Conservation (phyloP, 2,797 vertebrate species). For the Sarcoramphus papa region DNA sequence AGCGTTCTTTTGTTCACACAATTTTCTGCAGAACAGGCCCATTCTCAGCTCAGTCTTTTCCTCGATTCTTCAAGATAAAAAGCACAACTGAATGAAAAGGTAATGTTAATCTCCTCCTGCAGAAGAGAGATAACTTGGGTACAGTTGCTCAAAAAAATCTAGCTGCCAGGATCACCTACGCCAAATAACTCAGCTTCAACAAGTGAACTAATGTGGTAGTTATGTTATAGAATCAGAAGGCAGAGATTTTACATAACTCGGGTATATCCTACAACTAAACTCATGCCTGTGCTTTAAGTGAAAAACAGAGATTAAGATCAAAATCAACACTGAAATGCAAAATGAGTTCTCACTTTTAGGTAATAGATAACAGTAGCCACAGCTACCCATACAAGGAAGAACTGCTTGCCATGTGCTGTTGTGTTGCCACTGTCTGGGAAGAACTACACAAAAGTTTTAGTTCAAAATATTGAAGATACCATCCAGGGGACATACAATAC, state of each 20-base stretch:
- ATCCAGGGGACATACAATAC: neutral
- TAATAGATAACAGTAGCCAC: neutral
- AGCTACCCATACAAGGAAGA: neutral
- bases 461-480: neutral
- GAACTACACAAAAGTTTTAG: neutral
- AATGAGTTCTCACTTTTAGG: neutral
- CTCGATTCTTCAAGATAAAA: neutral
- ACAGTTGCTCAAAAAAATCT: neutral
- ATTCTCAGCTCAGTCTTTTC: neutral
- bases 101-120: neutral
- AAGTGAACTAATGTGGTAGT: neutral
- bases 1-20: neutral
- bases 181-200: neutral
- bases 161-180: neutral
- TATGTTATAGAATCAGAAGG: neutral
- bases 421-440: neutral
- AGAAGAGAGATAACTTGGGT: neutral
- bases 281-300: neutral
- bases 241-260: neutral
- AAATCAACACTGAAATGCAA: neutral
- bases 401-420: neutral
- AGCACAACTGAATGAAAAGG: neutral
- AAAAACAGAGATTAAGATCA: neutral
- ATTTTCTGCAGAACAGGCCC: neutral
- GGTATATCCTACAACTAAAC: neutral